These are phyloP conservation scores for Tinamus major DNA, from an alignment of 2,797 vertebrate genomes.

Conservation along the genomic window DNA sequence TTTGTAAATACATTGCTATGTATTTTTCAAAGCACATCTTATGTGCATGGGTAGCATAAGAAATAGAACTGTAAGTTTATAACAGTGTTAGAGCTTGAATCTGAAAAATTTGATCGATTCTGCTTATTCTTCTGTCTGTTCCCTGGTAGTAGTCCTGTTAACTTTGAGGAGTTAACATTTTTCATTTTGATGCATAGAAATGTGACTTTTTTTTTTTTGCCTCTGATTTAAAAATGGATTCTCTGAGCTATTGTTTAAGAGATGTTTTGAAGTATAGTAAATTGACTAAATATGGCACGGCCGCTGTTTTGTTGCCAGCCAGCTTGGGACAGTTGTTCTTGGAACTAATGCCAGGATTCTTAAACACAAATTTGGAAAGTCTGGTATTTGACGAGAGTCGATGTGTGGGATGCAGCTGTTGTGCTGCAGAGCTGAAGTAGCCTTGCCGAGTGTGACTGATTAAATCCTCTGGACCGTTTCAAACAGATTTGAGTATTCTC, in stretches of 20 bases:
- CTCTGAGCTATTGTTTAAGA: slow-evolving; percentile 23
- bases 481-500: not conserved
- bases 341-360: slow-evolving; percentile 33
- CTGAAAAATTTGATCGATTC: not conserved
- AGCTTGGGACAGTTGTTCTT: not conserved
- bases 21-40: not conserved
- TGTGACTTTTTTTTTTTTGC: not conserved
- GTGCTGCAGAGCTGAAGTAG: not conserved
- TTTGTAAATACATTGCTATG: not conserved
- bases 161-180: not conserved
- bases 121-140: not conserved
- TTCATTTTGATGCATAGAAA: not conserved
- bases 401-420: slow-evolving; percentile 19
- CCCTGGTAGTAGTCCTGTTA: not conserved
- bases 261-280: slow-evolving; percentile 24
- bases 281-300: slow-evolving; percentile 39
- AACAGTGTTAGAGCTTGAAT: not conserved
- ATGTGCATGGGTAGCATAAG: not conserved
- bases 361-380: slow-evolving; percentile 45
- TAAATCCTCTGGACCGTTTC: not conserved
- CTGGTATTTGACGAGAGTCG: not conserved
- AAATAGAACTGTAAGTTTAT: not conserved
- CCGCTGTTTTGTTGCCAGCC: not conserved
- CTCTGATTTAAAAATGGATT: not conserved
- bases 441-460: not conserved